Percentiles rank a stretch among this genome's conserved stretches.
Evolutionary conservation across 2,113 vertebrate genomes (phyloP).

Genomic region (Melospiza georgiana): DNA sequence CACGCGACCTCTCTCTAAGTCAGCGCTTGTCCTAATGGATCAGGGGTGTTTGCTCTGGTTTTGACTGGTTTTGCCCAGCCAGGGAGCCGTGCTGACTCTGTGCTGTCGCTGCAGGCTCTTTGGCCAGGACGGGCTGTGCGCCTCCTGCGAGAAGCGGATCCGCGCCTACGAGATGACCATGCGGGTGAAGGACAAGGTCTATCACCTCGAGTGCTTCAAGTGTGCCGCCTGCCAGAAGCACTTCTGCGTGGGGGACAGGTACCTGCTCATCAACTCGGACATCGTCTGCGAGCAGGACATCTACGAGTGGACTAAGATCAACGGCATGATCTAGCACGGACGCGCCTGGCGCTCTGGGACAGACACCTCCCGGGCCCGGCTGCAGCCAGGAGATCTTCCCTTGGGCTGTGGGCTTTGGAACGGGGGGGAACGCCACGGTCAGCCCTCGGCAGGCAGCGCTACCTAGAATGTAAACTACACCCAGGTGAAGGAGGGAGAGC

Average conservation of each 20-base stretch:
- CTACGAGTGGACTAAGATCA: slow-evolving; percentile 98
- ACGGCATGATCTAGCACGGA: slow-evolving; percentile 82
- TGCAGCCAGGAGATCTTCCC: not conserved
- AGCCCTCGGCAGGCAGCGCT: slow-evolving; percentile 31
- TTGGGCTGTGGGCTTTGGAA: slow-evolving; percentile 24
- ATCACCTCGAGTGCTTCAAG: slow-evolving; percentile 98
- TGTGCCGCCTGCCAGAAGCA: slow-evolving; percentile 98
- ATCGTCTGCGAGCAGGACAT: slow-evolving; percentile 99
- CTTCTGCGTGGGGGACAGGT: slow-evolving; percentile 98
- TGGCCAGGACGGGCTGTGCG: slow-evolving; percentile 94
- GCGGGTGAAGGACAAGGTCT: slow-evolving; percentile 97
- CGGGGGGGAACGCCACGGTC: not conserved
- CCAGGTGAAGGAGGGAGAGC: not conserved
- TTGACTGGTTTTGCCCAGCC: not conserved
- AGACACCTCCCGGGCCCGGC: not conserved
- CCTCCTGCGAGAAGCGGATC: slow-evolving; percentile 97
- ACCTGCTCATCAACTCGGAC: slow-evolving; percentile 98
- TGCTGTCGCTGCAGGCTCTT: slow-evolving; percentile 83
- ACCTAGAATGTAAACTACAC: slow-evolving; percentile 19
- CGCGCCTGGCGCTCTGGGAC: not conserved
- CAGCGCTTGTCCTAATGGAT: not conserved
- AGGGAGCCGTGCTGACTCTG: not conserved
- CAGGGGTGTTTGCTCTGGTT: not conserved
- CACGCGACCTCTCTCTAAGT: not conserved
- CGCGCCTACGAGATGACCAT: slow-evolving; percentile 99